Percentiles rank a stretch among this genome's conserved stretches.
These are phyloP conservation scores for Troides oblongomaculatus DNA, from an alignment of 2,888 invertebrate genomes.

Conservation along the genomic window DNA sequence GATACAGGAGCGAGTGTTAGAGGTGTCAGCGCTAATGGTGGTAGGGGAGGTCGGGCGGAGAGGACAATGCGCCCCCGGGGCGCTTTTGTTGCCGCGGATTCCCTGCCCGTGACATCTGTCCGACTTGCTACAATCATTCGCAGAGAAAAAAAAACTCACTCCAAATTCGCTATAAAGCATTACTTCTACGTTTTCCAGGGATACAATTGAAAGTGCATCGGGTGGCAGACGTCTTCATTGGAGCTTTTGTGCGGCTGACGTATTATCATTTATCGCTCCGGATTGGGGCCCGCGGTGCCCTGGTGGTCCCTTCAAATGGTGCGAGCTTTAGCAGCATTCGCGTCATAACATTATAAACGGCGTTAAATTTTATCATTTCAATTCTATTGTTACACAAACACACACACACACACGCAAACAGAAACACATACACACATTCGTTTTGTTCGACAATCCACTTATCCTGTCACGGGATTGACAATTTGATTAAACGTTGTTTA, in stretches of 20 bases:
- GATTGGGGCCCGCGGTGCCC: slow-evolving; percentile 48
- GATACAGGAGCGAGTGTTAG: slow-evolving; percentile 69
- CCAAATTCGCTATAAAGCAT: slow-evolving; percentile 66
- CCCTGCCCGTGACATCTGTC: slow-evolving; percentile 78
- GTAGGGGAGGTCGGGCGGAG: slow-evolving; percentile 59
- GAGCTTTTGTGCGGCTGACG: slow-evolving; percentile 63
- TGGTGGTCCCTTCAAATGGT: slow-evolving; percentile 58
- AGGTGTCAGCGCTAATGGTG: slow-evolving; percentile 75
- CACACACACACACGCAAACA: too few relatives aligned
- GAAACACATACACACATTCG: too few relatives aligned
- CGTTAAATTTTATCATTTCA: slow-evolving; percentile 52
- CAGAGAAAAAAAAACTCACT: slow-evolving; percentile 62
- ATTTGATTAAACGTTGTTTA: too few relatives aligned
- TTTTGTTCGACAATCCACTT: too few relatives aligned
- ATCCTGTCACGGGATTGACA: too few relatives aligned
- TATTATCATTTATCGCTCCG: slow-evolving; percentile 64
- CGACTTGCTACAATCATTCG: slow-evolving; percentile 76
- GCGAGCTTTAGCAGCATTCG: slow-evolving; percentile 41
- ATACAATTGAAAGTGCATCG: slow-evolving; percentile 53
- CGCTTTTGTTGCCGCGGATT: slow-evolving; percentile 70
- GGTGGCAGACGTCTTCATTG: slow-evolving; percentile 64
- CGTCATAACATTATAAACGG: slow-evolving; percentile 70
- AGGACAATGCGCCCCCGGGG: slow-evolving; percentile 75
- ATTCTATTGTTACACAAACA: too few relatives aligned
- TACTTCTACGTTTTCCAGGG: slow-evolving; percentile 61